These are phyloP conservation scores for Coboldia fuscipes DNA, from an alignment of 1,140 invertebrate species.

Conservation along the genomic window DNA sequence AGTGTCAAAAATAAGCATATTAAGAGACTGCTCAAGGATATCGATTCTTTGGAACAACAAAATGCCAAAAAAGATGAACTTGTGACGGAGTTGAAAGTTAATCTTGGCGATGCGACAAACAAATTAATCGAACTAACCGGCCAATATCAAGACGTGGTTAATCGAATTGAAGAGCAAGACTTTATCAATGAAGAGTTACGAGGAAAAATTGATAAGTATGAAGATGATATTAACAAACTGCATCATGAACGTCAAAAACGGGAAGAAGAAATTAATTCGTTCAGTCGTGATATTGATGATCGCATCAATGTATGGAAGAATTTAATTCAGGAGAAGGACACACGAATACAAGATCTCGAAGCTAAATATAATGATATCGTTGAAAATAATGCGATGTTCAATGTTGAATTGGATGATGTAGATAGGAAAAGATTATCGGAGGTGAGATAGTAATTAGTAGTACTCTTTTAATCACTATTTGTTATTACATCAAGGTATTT, in stretches of 20 bases:
- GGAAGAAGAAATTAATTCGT: conserved; percentile 14
- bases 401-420: neutral
- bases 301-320: conserved; percentile 11
- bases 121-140: neutral
- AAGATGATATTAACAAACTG: conserved; percentile 14
- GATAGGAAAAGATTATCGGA: neutral
- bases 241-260: conserved; percentile 16
- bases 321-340: conserved; percentile 12
- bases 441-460: neutral
- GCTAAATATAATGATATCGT: conserved; percentile 1
- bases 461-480: too few species aligned
- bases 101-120: neutral
- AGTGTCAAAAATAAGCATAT: conserved; percentile 20
- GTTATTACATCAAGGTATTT: neutral
- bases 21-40: conserved; percentile 16
- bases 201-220: conserved; percentile 12
- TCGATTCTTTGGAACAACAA: conserved; percentile 17
- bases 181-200: conserved; percentile 9
- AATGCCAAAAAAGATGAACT: conserved; percentile 16
- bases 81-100: conserved; percentile 11
- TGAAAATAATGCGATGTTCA: neutral
- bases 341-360: conserved; percentile 7
- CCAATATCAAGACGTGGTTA: neutral
- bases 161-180: conserved; percentile 2
- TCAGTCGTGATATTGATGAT: conserved; percentile 12